These are phyloP conservation scores for Coranthus polyacanthus DNA, from an alignment of 2,797 vertebrate species.

Conservation along the genomic window DNA sequence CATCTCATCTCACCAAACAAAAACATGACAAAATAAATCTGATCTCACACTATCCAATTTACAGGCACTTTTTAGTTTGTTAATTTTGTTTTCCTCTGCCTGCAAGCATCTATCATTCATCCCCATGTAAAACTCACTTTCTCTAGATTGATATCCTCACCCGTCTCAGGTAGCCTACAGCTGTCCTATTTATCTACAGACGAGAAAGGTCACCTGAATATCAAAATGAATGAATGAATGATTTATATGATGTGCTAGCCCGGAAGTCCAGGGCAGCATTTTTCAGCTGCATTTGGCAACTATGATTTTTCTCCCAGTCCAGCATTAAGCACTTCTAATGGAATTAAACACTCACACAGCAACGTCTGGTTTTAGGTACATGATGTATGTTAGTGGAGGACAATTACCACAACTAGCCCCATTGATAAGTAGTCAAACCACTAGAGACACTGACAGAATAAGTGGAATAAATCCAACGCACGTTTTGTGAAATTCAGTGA, in stretches of 20 bases:
- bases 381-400: no score
- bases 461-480: no score
- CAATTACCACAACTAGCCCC: no score
- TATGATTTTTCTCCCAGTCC: background rate
- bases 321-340: background rate
- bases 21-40: conserved; percentile 4
- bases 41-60: background rate
- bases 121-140: background rate
- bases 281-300: background rate
- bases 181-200: background rate
- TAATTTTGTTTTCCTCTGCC: background rate
- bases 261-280: background rate
- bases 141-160: conserved; percentile 1
- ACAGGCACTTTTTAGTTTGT: background rate
- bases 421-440: no score
- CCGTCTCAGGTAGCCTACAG: background rate
- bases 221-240: conserved; percentile 28
- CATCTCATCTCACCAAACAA: background rate
- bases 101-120: background rate
- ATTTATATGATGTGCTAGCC: conserved; percentile 23
- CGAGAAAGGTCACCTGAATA: conserved; percentile 31
- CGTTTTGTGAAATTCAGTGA: no score
- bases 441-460: no score
- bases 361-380: background rate
- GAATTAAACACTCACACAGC: conserved; percentile 22